A percentile compares a stretch with the other conserved stretches of the same genome.
phyloP scores from a whole-genome alignment of 2,113 vertebrate genomes.

The Urocolius indicus region DNA sequence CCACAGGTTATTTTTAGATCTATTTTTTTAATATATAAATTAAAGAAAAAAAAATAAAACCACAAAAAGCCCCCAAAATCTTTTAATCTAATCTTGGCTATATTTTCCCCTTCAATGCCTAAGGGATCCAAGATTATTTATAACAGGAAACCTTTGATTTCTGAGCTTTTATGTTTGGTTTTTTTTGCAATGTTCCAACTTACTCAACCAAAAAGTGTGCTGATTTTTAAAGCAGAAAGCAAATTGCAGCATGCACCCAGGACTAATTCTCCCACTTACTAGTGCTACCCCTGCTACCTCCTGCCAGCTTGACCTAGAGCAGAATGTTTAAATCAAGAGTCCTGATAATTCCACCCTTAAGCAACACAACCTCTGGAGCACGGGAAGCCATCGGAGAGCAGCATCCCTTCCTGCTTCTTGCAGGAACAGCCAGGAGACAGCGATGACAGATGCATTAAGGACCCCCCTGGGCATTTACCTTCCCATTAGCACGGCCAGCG shows the following conservation, averaged over 20 bases:
- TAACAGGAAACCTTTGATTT: conserved; percentile 85
- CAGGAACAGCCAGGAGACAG: not conserved
- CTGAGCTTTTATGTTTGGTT: conserved; percentile 57
- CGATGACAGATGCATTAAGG: not conserved
- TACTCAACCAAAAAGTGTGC: not conserved
- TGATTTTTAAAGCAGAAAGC: not conserved
- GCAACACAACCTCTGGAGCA: not conserved
- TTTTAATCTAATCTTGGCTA: conserved; percentile 62
- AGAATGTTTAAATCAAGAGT: not conserved
- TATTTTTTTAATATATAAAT: not conserved
- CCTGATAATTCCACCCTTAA: not conserved
- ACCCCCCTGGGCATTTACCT: not conserved
- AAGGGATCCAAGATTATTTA: conserved; percentile 73
- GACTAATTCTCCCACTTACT: not conserved
- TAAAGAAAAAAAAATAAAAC: not conserved
- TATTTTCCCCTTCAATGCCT: conserved; percentile 62
- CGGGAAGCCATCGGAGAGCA: fast-evolving
- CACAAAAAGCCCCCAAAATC: conserved; percentile 18
- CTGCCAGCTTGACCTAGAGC: not conserved
- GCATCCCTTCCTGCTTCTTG: not conserved
- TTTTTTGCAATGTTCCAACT: conserved; percentile 31
- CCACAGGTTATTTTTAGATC: conserved; percentile 34
- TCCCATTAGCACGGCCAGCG: not conserved
- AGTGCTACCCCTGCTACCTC: not conserved
- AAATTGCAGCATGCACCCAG: not conserved